A percentile compares a stretch with the other conserved stretches of the same genome.
Evolutionary conservation across 1,140 invertebrate species (phyloP).

Genomic region (Drosophila obscura): DNA sequence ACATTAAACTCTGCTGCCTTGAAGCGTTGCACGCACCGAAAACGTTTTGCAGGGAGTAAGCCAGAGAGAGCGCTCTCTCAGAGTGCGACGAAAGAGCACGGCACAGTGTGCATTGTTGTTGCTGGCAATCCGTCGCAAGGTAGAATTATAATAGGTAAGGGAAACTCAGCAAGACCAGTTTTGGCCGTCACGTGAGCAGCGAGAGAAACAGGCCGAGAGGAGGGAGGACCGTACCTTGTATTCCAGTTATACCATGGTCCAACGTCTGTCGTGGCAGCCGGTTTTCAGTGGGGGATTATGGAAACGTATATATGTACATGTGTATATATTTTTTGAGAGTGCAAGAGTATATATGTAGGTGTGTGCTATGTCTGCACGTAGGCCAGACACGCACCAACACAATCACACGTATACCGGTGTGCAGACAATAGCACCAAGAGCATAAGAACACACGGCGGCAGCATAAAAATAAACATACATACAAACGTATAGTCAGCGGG

Average conservation of each 20-base stretch:
- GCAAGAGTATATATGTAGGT: constrained; percentile 3
- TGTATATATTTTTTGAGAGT: constrained; percentile 45
- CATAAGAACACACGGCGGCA: constrained; percentile 69
- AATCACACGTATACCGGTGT: constrained; percentile 35
- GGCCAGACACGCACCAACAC: constrained; percentile 65
- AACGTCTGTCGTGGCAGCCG: constrained; percentile 56
- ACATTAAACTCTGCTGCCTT: constrained; percentile 57
- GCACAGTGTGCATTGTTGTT: constrained; percentile 40
- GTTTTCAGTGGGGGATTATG: constrained; percentile 78
- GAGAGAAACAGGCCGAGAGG: too few relatives aligned
- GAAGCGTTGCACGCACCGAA: constrained; percentile 20
- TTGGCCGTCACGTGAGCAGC: constrained; percentile 10
- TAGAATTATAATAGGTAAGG: constrained; percentile 9
- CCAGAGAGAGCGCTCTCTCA: constrained; percentile 16
- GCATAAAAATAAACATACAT: constrained; percentile 74
- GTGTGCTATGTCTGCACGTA: constrained; percentile 71
- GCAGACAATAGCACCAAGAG: constrained; percentile 36
- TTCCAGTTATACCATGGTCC: too few relatives aligned
- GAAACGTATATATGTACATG: constrained; percentile 42
- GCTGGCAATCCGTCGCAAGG: constrained; percentile 2
- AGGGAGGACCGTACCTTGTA: too few relatives aligned
- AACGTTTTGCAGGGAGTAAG: constrained; percentile 8
- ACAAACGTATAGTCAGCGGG: constrained; percentile 24
- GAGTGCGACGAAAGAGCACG: constrained; percentile 4
- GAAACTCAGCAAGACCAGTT: constrained; percentile 12